phyloP scores from a whole-genome alignment of 2,797 vertebrate species.

The Gallirallus australis region DNA sequence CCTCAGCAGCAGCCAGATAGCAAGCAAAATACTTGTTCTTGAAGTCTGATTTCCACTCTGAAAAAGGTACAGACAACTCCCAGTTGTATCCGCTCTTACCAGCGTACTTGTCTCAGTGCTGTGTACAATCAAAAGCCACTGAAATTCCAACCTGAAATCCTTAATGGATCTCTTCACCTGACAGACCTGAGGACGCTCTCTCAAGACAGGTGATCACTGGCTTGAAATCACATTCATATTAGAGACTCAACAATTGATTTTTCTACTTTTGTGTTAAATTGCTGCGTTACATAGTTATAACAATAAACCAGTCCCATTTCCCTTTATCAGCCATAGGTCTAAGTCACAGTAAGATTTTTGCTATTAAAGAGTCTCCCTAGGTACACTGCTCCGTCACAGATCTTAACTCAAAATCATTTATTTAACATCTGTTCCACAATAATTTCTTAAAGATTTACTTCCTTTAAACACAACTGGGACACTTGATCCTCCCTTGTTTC shows the following conservation, averaged over 20 bases:
- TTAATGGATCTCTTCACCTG: not conserved
- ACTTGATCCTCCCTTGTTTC: slow-evolving; percentile 77
- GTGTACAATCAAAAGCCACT: not conserved
- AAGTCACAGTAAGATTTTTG: slow-evolving; percentile 33
- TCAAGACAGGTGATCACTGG: not conserved
- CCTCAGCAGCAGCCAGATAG: not conserved
- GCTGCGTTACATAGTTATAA: not conserved
- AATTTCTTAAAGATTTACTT: slow-evolving; percentile 78
- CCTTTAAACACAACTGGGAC: slow-evolving; percentile 72
- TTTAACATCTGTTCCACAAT: slow-evolving; percentile 74
- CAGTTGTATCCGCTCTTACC: not conserved
- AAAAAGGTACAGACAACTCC: not conserved
- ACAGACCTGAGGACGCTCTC: not conserved
- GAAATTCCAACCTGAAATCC: not conserved
- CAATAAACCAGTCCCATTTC: not conserved
- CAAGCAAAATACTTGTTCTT: not conserved
- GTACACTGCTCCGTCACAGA: slow-evolving; percentile 34
- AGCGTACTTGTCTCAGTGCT: not conserved
- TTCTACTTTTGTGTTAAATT: not conserved
- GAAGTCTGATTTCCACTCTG: not conserved
- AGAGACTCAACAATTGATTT: not conserved
- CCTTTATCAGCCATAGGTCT: slow-evolving; percentile 22
- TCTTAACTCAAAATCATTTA: slow-evolving; percentile 72
- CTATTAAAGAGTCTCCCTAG: slow-evolving; percentile 48
- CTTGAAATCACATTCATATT: not conserved